Evolutionary conservation across 2,888 invertebrate genomes (phyloP), one percentile per base, ranked within the genome.

Genomic region (Drosophila affinis): DNA sequence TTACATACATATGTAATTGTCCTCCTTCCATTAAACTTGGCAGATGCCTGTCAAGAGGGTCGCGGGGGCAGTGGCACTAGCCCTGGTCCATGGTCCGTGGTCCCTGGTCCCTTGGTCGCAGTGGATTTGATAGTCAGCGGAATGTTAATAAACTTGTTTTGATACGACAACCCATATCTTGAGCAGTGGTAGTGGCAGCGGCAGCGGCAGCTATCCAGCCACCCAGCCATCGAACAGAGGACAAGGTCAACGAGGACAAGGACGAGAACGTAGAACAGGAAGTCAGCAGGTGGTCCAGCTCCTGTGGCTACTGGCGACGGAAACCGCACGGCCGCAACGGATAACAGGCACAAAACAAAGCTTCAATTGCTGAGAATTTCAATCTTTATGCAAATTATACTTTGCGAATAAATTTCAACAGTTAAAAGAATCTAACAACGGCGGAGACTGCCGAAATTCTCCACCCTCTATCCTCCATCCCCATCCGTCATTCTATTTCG

Each of bases 71-170:
- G 29, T 12, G 61, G 14, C 29, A 29, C 29, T 9, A 29, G 29
- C 29, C 29, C 29, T 9, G 9, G 29, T 29, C 29, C 29, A 2
- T 9, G 9, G 29, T 29, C 29, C 29, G 0, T 27, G 27, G 7
- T 27, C 27, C 27, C 27, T 27, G 27, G 7, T 27, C 27, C 27
- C 12, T 6, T 21, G 14, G 29, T 5, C 27, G 39, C 10, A 27
- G 34, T 9, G 24, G 18, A 17, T 62, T 62, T 52, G 64, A 51
- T 29, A 51, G 48, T 54, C 59, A 34, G 47, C 55, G 72, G 53
- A 32, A 62, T 77, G 78, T 87, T 79, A 87, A 82, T 82, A 79
- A 81, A 87, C 82, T 78, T 87, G 85, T 83, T 87, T 83, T 83
- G 81, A 86, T 71, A 76, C 63, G 70, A 62, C 71, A 73, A 39